Conservation (phyloP, 2,113 vertebrate genomes). For the Gymnobelideus leadbeateri region DNA sequence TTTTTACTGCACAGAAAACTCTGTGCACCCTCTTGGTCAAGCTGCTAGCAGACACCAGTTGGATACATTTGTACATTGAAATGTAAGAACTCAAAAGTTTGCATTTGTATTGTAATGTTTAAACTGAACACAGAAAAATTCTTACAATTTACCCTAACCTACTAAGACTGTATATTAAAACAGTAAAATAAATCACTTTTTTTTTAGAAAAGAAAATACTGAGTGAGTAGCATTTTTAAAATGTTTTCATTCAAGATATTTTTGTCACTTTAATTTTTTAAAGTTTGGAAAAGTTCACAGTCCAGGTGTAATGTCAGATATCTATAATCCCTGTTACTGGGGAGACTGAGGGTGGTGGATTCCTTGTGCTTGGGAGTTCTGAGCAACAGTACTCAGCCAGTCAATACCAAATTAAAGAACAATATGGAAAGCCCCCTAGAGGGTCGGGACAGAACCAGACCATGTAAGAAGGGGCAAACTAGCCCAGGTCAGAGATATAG, state of each 20-base stretch:
- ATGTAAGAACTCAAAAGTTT: constrained; percentile 87
- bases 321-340: background rate
- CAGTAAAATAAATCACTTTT: constrained; percentile 91
- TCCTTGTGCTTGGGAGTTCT: background rate
- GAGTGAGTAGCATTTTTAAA: constrained; percentile 44
- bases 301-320: background rate
- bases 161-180: constrained; percentile 94
- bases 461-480: background rate
- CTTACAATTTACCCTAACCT: constrained; percentile 89
- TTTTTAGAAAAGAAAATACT: constrained; percentile 56
- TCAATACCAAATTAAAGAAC: background rate
- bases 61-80: constrained; percentile 91
- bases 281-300: background rate
- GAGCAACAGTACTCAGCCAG: background rate
- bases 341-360: background rate
- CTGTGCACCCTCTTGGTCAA: constrained; percentile 86
- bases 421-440: background rate
- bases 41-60: constrained; percentile 91
- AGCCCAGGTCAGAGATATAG: background rate
- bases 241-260: background rate
- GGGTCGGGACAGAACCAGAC: background rate
- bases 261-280: background rate
- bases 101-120: constrained; percentile 91
- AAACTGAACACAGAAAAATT: constrained; percentile 90
- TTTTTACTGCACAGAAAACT: constrained; percentile 84